phyloP scores from a whole-genome alignment of 2,888 invertebrate genomes.

The Linhomoeus sp. region DNA sequence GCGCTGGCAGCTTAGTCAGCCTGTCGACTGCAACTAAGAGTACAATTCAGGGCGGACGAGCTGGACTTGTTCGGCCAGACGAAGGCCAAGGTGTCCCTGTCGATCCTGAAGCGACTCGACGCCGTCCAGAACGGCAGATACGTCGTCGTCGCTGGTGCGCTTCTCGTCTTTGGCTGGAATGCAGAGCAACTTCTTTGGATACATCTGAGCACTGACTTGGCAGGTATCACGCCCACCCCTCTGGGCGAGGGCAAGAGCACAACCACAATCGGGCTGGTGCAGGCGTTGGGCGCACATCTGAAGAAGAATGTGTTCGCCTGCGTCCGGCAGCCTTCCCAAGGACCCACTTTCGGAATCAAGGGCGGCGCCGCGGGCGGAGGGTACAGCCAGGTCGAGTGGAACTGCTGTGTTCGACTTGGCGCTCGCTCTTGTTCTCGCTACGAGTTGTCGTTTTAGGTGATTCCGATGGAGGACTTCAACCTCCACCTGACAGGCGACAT shows the following conservation, averaged over 20 bases:
- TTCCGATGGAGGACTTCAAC: constrained; percentile 99
- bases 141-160: constrained; percentile 67
- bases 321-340: constrained; percentile 89
- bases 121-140: constrained; percentile 59
- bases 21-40: no score
- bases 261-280: constrained; percentile 64
- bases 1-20: no score
- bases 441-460: constrained; percentile 50
- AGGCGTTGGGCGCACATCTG: constrained; percentile 67
- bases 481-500: constrained; percentile 83
- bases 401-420: no score
- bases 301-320: constrained; percentile 51
- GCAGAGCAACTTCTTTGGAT: no score
- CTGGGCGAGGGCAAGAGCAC: constrained; percentile 98
- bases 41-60: no score
- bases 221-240: constrained; percentile 86
- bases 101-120: constrained; percentile 52
- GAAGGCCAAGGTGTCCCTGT: constrained; percentile 76
- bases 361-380: constrained; percentile 96
- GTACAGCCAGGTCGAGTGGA: constrained; percentile 43
- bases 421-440: no score
- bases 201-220: no score
- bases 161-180: no score
- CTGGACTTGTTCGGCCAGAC: constrained; percentile 72
- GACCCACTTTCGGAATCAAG: constrained; percentile 95